Evolutionary conservation across 2,888 invertebrate genomes (phyloP).

Genomic region (Argyresthia goedartella): DNA sequence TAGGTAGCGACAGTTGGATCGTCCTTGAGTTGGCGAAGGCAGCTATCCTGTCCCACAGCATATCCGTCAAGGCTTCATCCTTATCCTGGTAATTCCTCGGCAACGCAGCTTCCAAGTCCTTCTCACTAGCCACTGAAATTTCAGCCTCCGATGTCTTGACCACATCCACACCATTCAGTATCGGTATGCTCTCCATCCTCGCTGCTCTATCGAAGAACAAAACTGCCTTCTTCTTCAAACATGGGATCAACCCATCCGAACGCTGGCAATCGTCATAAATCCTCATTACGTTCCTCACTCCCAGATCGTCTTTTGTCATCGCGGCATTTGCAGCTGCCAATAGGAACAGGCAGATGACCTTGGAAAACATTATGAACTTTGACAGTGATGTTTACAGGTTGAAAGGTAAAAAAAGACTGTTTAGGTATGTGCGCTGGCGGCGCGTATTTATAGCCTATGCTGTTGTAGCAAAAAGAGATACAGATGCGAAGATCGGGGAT

Average conservation of each 20-base stretch:
- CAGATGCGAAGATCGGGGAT: conserved; percentile 35
- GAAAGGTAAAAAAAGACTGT: conserved; percentile 68
- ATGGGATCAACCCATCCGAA: conserved; percentile 78
- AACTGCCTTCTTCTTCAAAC: conserved; percentile 86
- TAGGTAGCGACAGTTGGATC: conserved; percentile 82
- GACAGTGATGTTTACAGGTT: conserved; percentile 34
- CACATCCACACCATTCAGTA: conserved; percentile 76
- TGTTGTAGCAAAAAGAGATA: conserved; percentile 34
- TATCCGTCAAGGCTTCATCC: conserved; percentile 75
- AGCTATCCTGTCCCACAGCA: conserved; percentile 79
- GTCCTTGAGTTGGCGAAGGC: conserved; percentile 81
- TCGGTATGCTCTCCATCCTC: conserved; percentile 74
- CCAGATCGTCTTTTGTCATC: conserved; percentile 54
- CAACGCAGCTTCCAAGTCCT: conserved; percentile 76
- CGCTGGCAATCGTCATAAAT: conserved; percentile 85
- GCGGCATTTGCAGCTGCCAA: conserved; percentile 23
- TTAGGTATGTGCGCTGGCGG: conserved; percentile 28
- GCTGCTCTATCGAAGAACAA: conserved; percentile 82
- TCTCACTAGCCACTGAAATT: conserved; percentile 69
- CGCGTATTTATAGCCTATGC: conserved; percentile 59
- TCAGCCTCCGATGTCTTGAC: conserved; percentile 65
- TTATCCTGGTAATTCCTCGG: conserved; percentile 76
- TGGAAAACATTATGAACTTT: conserved; percentile 29
- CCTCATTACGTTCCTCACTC: conserved; percentile 75
- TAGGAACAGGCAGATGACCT: conserved; percentile 34